Percentiles rank a stretch among this genome's conserved stretches.
phyloP scores from a whole-genome alignment of 2,113 vertebrate species.

The Cyprinodon tularosa region DNA sequence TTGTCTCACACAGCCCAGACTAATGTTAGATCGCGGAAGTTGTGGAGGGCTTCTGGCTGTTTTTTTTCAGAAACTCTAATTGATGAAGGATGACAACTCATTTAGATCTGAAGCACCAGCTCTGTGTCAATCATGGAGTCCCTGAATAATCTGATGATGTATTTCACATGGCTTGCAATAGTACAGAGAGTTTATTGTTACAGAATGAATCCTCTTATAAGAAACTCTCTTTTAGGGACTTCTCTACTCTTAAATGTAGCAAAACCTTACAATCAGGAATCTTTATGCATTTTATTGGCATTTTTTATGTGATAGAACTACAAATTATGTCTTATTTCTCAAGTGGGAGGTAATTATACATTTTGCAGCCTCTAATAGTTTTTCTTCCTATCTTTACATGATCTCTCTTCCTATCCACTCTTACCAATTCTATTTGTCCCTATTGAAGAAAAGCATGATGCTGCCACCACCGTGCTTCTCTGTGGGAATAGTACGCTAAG shows the following conservation, averaged over 20 bases:
- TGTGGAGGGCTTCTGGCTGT: constrained; percentile 8
- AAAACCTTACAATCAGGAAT: not conserved
- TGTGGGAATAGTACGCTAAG: not conserved
- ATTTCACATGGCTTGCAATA: not conserved
- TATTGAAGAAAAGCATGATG: not conserved
- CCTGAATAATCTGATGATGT: not conserved
- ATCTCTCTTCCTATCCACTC: not conserved
- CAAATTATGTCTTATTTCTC: not conserved
- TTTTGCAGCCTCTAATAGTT: too few relatives aligned
- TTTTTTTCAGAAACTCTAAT: not conserved
- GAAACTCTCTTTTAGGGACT: not conserved
- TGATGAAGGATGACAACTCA: constrained; percentile 33
- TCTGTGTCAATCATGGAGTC: constrained; percentile 8
- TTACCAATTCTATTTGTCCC: not conserved
- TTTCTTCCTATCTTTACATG: not conserved
- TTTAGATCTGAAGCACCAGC: constrained; percentile 13
- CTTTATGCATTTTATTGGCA: not conserved
- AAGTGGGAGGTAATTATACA: not conserved
- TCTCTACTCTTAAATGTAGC: not conserved
- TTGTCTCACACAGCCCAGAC: constrained; percentile 44
- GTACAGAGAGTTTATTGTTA: not conserved
- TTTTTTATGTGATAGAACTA: not conserved
- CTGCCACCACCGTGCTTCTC: not conserved
- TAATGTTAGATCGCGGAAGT: constrained; percentile 31
- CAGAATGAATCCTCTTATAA: not conserved